A percentile compares a stretch with the other conserved stretches of the same genome.
Evolutionary conservation across 2,797 vertebrate species (phyloP).

Genomic region (Eulemur rubriventer): DNA sequence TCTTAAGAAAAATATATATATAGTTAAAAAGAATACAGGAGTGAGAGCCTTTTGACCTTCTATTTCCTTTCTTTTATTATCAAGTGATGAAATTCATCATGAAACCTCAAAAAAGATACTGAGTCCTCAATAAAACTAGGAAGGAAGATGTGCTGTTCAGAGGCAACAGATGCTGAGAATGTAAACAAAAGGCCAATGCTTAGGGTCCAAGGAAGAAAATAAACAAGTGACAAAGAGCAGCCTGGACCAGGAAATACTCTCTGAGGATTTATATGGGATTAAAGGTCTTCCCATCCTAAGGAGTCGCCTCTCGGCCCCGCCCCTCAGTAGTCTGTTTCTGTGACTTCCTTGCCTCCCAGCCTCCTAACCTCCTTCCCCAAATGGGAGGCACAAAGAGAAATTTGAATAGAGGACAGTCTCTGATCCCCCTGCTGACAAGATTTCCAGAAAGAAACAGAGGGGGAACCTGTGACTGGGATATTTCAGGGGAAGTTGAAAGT

Average conservation of each 20-base stretch:
- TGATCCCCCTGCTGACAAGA: not conserved
- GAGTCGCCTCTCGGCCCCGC: not conserved
- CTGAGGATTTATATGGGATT: not conserved
- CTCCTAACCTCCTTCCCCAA: too few species aligned
- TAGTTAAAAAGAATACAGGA: not conserved
- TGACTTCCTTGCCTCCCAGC: not conserved
- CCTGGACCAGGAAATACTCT: not conserved
- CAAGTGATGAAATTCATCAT: not conserved
- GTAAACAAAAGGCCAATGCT: not conserved
- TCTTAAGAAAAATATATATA: not conserved
- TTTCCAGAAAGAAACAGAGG: not conserved
- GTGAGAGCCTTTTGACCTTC: not conserved
- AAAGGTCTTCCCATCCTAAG: not conserved
- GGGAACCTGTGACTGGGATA: not conserved
- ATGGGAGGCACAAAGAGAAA: not conserved
- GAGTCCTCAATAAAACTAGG: not conserved
- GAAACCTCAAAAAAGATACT: not conserved
- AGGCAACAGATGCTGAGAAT: not conserved
- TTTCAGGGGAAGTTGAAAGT: not conserved
- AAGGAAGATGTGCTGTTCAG: not conserved
- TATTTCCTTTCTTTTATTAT: not conserved
- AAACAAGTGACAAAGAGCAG: not conserved
- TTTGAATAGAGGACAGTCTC: rapidly evolving
- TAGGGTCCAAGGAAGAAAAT: not conserved
- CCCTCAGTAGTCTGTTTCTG: not conserved